A percentile compares a stretch with the other conserved stretches of the same genome.
phyloP scores from a whole-genome alignment of 2,888 invertebrate genomes.

The Scotopteryx bipunctaria region DNA sequence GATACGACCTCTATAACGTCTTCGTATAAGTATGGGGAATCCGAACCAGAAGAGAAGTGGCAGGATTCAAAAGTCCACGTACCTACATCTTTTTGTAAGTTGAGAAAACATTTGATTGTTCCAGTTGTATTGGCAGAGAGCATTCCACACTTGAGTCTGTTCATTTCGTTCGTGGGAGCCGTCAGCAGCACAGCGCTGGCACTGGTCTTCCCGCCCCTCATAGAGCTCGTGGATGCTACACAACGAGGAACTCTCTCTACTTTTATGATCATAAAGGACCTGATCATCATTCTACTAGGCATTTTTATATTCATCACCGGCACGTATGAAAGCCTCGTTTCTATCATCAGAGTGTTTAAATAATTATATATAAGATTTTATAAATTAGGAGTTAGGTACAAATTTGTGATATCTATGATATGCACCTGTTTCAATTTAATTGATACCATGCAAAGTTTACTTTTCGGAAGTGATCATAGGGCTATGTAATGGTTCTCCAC shows the following conservation, averaged over 20 bases:
- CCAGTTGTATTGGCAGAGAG: conserved; percentile 92
- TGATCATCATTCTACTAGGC: conserved; percentile 86
- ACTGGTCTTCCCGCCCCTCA: conserved; percentile 93
- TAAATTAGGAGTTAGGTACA: background rate
- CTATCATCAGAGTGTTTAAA: conserved; percentile 81
- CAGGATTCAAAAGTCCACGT: no score
- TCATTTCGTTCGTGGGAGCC: conserved; percentile 96
- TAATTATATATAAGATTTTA: conserved; percentile 14
- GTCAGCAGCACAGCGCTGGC: conserved; percentile 94
- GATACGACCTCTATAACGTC: no score
- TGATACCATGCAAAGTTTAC: no score
- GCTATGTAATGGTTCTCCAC: no score
- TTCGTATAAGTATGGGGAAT: no score
- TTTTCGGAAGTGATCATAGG: no score
- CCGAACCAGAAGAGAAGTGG: no score
- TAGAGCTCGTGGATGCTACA: conserved; percentile 89
- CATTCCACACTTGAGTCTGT: conserved; percentile 92
- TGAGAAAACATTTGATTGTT: conserved; percentile 34
- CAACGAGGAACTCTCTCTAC: conserved; percentile 79
- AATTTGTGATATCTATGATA: no score
- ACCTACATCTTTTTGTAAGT: conserved; percentile 6
- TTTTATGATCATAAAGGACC: conserved; percentile 82
- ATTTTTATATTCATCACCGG: conserved; percentile 89
- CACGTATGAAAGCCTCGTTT: conserved; percentile 87
- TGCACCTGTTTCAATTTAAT: no score